Evolutionary conservation across 2,797 vertebrate species (phyloP), one percentile per base, ranked within the genome.

Genomic region (Merluccius polli): DNA sequence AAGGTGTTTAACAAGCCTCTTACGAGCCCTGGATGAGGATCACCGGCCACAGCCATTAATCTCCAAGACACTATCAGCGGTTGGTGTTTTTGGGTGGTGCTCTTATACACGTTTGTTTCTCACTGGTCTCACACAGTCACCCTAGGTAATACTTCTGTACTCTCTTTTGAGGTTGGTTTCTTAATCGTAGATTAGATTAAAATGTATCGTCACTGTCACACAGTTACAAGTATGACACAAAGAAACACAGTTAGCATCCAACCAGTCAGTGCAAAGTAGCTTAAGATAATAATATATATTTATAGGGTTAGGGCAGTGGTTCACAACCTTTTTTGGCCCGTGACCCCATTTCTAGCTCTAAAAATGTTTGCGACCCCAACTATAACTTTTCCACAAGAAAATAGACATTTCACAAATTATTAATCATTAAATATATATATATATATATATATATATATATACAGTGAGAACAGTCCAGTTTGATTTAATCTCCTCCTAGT

Each of bases 41-140:
- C 79, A 82, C 77, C 85, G 80, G 78, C 68, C 77, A 75, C 77
- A 35, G 79, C 73, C 74, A 81, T 85, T 76, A 83, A 87, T 84
- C 74, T 81, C n/a, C 76, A 11, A 72, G 74, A 81, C 81, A 77
- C 75, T 75, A 73, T 71, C 70, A 48, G 38, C 48, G 63, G 70
- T 35, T 30, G 74, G 29, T 29, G 6, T 78, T 76, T 70, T 73
- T 52, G 73, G 48, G 74, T 30, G 67, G 70, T 75, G 73, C 76
- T 18, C 11, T 29, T 70, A 15, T 41, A 18, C n/a, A 59, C n/a
- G 70, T 75, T 59, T 84, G 71, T 78, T 30, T 38, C 24, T 0
- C 74, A 69, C 41, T 15, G 1, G 9, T 74, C 63, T n/a, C 35
- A 72, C n/a, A 24, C 9, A 13, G 35, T 32, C 4, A 18, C 18